Conservation (phyloP, 2,888 invertebrate genomes). For the Eumerus sabulonum region DNA sequence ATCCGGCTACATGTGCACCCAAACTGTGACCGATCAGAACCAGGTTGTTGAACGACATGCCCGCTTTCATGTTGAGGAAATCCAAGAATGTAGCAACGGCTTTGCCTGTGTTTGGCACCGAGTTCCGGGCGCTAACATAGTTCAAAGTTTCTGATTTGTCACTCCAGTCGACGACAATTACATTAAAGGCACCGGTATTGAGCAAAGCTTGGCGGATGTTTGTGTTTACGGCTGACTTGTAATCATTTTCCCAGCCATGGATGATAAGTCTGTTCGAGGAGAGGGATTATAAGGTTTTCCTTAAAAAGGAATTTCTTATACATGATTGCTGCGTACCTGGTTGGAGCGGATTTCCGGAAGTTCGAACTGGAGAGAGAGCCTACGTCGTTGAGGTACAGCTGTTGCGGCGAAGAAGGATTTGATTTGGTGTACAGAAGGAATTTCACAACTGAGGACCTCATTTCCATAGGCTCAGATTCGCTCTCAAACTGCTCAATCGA, state of each 20-base stretch:
- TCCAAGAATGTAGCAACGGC: slow-evolving; percentile 71
- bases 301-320: too few species aligned
- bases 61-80: slow-evolving; percentile 78
- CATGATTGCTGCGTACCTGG: slow-evolving; percentile 56
- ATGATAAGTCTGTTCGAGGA: slow-evolving; percentile 74
- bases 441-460: slow-evolving; percentile 25
- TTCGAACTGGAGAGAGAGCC: slow-evolving; percentile 62
- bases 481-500: slow-evolving; percentile 28
- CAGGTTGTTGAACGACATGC: slow-evolving; percentile 79
- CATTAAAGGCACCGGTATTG: slow-evolving; percentile 80
- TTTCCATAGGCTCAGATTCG: background rate
- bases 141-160: slow-evolving; percentile 79
- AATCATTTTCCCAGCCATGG: slow-evolving; percentile 81
- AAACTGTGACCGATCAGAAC: slow-evolving; percentile 81
- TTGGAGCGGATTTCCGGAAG: slow-evolving; percentile 69
- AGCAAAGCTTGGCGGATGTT: slow-evolving; percentile 78
- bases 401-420: slow-evolving; percentile 55
- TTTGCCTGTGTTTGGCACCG: slow-evolving; percentile 70
- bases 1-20: slow-evolving; percentile 82
- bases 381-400: slow-evolving; percentile 54
- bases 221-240: slow-evolving; percentile 74
- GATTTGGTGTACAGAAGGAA: slow-evolving; percentile 74
- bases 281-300: background rate
- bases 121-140: slow-evolving; percentile 80
- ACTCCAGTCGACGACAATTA: slow-evolving; percentile 82